Percentiles rank a stretch among this genome's conserved stretches.
Conservation (phyloP, 2,113 vertebrate genomes). For the Apaloderma vittatum region DNA sequence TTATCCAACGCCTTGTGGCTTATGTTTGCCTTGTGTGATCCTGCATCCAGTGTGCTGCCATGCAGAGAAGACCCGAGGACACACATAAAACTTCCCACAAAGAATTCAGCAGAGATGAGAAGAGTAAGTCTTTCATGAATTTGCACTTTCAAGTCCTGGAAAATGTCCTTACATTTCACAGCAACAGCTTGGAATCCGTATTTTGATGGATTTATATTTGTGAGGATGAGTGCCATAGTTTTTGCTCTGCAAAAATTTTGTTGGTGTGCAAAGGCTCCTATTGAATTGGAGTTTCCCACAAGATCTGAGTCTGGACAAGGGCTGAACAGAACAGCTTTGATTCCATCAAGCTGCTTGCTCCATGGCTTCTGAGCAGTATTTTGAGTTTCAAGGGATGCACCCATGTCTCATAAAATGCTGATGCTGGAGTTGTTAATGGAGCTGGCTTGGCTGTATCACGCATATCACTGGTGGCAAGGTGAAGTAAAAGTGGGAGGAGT, state of each 20-base stretch:
- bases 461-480: not conserved
- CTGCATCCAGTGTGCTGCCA: not conserved
- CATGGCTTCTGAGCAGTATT: not conserved
- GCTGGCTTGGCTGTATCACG: not conserved
- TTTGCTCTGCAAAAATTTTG: not conserved
- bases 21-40: not conserved
- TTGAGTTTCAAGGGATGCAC: not conserved
- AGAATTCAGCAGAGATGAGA: not conserved
- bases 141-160: not conserved
- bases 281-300: not conserved
- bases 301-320: not conserved
- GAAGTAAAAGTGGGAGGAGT: fast-evolving
- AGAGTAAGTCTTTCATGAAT: not conserved
- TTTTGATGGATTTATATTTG: not conserved
- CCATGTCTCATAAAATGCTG: not conserved
- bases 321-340: not conserved
- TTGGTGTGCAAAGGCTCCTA: not conserved
- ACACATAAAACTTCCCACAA: not conserved
- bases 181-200: not conserved
- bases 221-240: not conserved
- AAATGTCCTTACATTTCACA: not conserved
- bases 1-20: not conserved
- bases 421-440: not conserved
- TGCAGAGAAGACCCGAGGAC: not conserved
- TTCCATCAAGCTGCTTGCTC: not conserved